These are phyloP conservation scores for Bemisia tabaci DNA, from an alignment of 1,140 invertebrate species.

Conservation along the genomic window DNA sequence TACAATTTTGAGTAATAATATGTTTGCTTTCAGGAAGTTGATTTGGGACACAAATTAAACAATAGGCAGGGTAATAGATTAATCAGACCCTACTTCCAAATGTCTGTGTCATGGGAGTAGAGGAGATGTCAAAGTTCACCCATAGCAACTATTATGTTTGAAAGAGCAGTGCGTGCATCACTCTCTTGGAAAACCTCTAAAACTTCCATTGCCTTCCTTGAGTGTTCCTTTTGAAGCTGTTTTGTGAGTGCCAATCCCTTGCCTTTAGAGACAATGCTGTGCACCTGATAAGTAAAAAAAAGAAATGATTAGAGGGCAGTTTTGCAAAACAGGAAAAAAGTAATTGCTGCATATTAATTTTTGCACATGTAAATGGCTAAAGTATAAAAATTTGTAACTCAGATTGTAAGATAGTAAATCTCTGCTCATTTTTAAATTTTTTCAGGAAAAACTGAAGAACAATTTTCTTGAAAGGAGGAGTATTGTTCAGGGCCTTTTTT, in stretches of 20 bases:
- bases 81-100: too few relatives aligned
- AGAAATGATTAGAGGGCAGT: constrained; percentile 9
- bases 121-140: constrained; percentile 26
- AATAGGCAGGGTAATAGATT: too few relatives aligned
- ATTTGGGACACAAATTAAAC: too few relatives aligned
- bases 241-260: constrained; percentile 58
- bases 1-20: too few relatives aligned
- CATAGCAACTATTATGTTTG: constrained; percentile 68
- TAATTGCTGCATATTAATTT: background rate
- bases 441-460: too few relatives aligned
- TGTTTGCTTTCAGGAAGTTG: too few relatives aligned
- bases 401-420: too few relatives aligned
- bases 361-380: background rate
- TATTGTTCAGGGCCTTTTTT: too few relatives aligned
- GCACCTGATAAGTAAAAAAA: constrained; percentile 35
- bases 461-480: too few relatives aligned
- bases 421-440: too few relatives aligned
- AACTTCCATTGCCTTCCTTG: constrained; percentile 53
- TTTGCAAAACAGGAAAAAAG: background rate
- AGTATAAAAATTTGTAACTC: background rate
- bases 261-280: constrained; percentile 46
- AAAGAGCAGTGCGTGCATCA: constrained; percentile 58
- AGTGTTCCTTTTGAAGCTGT: constrained; percentile 59
- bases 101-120: background rate
- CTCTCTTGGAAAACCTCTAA: constrained; percentile 55